These are phyloP conservation scores for Drosophila orena DNA, from an alignment of 1,140 invertebrate genomes.

Conservation along the genomic window DNA sequence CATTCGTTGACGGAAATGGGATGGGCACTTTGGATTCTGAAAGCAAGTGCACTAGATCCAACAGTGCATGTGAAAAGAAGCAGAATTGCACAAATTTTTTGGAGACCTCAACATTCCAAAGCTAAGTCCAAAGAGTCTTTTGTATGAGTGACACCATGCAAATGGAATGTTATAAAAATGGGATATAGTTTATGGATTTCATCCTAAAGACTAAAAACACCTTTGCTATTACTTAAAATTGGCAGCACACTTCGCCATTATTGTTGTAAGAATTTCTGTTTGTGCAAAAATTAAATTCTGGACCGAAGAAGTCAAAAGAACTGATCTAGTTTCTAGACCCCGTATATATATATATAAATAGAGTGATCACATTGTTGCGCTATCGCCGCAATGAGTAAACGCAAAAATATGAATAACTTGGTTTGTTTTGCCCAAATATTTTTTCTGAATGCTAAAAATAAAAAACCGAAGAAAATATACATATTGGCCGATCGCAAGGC, in stretches of 20 bases:
- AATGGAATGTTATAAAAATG: neutral
- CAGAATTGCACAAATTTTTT: neutral
- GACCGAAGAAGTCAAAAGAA: neutral
- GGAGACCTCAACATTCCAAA: constrained; percentile 5
- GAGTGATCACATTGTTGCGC: constrained; percentile 54
- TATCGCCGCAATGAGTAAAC: constrained; percentile 58
- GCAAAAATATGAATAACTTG: constrained; percentile 68
- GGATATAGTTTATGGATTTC: neutral
- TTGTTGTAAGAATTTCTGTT: no score
- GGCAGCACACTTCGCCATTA: neutral
- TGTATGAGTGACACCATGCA: neutral
- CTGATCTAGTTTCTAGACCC: neutral
- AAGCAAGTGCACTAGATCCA: constrained; percentile 25
- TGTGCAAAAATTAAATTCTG: no score
- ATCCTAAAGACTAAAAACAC: neutral
- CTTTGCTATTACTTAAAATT: neutral
- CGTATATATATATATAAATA: constrained; percentile 12
- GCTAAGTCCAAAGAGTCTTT: neutral
- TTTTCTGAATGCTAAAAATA: constrained; percentile 57
- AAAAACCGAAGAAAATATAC: constrained; percentile 62
- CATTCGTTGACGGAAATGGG: constrained; percentile 18
- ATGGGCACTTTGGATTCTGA: neutral
- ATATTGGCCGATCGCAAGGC: constrained; percentile 43
- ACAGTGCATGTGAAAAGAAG: constrained; percentile 16
- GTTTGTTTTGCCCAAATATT: constrained; percentile 59